Base-by-base conservation (phyloP, 2,113 vertebrate species). In the Engystomops pustulosus region DNA sequence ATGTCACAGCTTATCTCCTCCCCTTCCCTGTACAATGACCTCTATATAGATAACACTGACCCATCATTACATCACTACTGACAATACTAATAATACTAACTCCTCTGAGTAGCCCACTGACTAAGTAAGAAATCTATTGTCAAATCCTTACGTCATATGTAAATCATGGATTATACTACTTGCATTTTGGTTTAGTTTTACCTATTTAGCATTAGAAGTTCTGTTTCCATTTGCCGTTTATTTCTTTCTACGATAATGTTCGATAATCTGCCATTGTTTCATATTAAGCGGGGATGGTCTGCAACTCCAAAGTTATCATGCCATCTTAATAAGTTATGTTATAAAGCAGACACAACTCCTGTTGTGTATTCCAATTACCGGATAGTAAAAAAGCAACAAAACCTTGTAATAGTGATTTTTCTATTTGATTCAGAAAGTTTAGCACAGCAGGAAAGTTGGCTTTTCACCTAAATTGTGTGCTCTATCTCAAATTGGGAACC, bases 391-490 rank as follows among this genome's bases (percentile, higher is more conserved):
- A 87, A 88, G 88, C 88, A 91, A 89, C 89, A 90, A 88, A 90
- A 89, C 89, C 86, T 82, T 90, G 88, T 90, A 87, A 89, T 90
- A 90, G 87, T 89, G 87, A 89, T 89, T 92, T 91, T 92, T 87
- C 92, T 91, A 92, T 94, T 94, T 93, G 93, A 93, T 91, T 93
- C 93, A 93, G 92, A 90, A 90, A 92, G 92, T 93, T 95, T 93
- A 91, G 92, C 93, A 94, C 94, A 93, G 94, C 81, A 6, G 93
- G 93, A 87, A 86, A 44, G 0, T 23, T 90, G 88, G 86, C 87
- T 85, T 88, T 90, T 86, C 89, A 90, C 89, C 88, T 93, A 88
- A 88, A 89, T 90, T 91, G 75, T 60, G 53, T 55, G 51, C 32
- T 78, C 34, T 32, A 41, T 60, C 75, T 78, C 20, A 58, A 30